Evolutionary conservation across 2,113 vertebrate species (phyloP).

Genomic region (Ptyas mucosa): DNA sequence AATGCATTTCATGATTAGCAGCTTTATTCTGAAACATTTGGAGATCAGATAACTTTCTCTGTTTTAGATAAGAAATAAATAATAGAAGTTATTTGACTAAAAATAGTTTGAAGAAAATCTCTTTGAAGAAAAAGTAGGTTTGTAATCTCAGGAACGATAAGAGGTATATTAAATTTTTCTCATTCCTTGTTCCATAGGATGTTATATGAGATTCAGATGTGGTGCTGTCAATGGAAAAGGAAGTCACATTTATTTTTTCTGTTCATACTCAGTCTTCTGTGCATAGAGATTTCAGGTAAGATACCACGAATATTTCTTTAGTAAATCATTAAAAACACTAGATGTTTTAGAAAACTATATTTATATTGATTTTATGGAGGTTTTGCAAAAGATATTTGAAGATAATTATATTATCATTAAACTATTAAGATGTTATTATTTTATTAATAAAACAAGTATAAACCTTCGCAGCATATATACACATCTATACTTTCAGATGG

Average conservation of each 20-base stretch:
- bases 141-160: neutral
- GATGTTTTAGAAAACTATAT: neutral
- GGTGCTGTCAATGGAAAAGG: conserved; percentile 78
- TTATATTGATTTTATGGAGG: neutral
- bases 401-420: neutral
- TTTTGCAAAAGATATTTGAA: neutral
- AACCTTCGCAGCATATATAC: neutral
- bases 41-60: neutral
- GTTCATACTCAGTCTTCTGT: conserved; percentile 62
- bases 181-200: conserved; percentile 71
- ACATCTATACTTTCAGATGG: neutral
- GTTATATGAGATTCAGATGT: conserved; percentile 66
- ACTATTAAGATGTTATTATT: neutral
- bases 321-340: neutral
- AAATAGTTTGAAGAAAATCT: neutral
- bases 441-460: neutral
- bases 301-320: neutral
- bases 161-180: conserved; percentile 28
- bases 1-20: neutral
- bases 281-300: conserved; percentile 75
- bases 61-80: neutral
- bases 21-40: neutral
- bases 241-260: conserved; percentile 70
- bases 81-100: neutral
- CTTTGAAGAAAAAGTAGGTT: neutral